Conservation (phyloP, 2,888 invertebrate genomes). For the Malacosoma neustria region DNA sequence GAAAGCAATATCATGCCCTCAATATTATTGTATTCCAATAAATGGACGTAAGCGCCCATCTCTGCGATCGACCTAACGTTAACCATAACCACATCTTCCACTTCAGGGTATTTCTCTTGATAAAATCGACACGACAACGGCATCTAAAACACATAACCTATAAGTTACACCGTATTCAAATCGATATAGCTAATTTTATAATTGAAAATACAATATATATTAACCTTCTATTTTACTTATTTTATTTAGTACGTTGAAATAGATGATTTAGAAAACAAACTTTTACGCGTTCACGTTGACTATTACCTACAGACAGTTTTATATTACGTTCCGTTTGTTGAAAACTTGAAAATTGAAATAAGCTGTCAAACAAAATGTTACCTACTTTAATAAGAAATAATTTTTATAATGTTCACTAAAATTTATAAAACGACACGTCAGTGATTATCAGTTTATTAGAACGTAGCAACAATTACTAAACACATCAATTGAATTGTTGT, state of each 20-base stretch:
- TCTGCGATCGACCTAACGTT: slow-evolving; percentile 98
- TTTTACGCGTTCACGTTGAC: slow-evolving; percentile 60
- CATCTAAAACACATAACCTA: slow-evolving; percentile 77
- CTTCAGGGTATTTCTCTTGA: slow-evolving; percentile 96
- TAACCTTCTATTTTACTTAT: slow-evolving; percentile 20
- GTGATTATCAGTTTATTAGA: too few species aligned
- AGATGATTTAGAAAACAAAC: slow-evolving; percentile 22
- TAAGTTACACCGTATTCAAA: too few species aligned
- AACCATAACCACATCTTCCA: slow-evolving; percentile 99
- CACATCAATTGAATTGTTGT: too few species aligned
- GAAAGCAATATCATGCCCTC: slow-evolving; percentile 99
- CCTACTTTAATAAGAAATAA: too few species aligned
- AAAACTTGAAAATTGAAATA: too few species aligned
- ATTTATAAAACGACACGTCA: too few species aligned
- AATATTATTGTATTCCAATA: slow-evolving; percentile 98
- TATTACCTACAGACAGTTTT: slow-evolving; percentile 27
- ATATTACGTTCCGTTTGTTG: slow-evolving; percentile 26
- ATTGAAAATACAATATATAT: too few species aligned
- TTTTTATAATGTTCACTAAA: too few species aligned
- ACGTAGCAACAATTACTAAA: too few species aligned
- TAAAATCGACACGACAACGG: slow-evolving; percentile 97
- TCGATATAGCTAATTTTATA: too few species aligned
- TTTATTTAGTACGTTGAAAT: slow-evolving; percentile 20
- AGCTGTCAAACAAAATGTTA: too few species aligned
- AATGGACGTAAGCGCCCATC: slow-evolving; percentile 99